These are phyloP conservation scores for Bradypodion ventrale DNA, from an alignment of 2,797 vertebrate genomes.

Conservation along the genomic window DNA sequence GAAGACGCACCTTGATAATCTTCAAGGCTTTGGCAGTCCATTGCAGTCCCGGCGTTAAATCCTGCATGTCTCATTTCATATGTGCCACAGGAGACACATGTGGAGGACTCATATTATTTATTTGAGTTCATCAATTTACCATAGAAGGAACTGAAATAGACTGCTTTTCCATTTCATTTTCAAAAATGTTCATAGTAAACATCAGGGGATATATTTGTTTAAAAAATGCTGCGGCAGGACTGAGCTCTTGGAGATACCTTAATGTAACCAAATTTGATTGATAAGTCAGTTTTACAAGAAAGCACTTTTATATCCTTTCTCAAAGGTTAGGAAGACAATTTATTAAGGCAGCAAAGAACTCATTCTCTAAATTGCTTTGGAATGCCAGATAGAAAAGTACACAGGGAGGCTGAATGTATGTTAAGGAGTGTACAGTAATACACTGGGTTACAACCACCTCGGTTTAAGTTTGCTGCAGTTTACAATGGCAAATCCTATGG, in stretches of 20 bases:
- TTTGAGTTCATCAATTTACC: slow-evolving; percentile 31
- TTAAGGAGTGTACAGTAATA: neutral
- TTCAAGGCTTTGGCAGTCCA: no score
- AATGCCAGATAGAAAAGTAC: neutral
- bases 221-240: neutral
- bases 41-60: no score
- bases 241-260: neutral
- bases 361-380: neutral
- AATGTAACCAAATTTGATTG: neutral
- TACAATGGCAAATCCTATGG: no score
- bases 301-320: neutral
- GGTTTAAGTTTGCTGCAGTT: no score
- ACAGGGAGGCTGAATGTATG: neutral
- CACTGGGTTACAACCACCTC: no score
- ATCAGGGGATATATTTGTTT: neutral
- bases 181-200: neutral
- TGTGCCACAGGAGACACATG: no score
- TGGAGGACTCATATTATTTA: no score
- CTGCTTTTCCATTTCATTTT: no score
- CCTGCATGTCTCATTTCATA: no score
- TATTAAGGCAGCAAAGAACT: neutral
- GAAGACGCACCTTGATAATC: no score
- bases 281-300: neutral
- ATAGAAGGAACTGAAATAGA: neutral
- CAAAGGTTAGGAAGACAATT: neutral